A percentile compares a stretch with the other conserved stretches of the same genome.
phyloP scores from a whole-genome alignment of 2,888 invertebrate genomes.

The Acanthosepion lycidas region DNA sequence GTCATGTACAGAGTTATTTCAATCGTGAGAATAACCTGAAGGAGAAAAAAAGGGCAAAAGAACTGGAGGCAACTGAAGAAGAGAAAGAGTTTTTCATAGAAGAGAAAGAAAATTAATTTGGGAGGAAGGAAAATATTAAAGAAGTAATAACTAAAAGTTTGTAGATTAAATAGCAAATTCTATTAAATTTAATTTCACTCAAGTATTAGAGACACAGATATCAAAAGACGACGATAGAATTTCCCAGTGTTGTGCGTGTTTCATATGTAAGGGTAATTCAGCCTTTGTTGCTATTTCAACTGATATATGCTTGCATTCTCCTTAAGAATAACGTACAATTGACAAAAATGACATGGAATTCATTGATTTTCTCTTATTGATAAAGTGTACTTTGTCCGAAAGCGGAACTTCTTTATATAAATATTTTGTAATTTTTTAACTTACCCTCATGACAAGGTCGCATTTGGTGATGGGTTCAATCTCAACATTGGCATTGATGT shows the following conservation, averaged over 20 bases:
- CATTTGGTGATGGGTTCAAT: conserved; percentile 75
- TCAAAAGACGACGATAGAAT: not conserved
- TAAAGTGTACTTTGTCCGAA: not conserved
- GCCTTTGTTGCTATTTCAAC: not conserved
- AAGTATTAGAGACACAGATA: not conserved
- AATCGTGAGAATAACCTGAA: not conserved
- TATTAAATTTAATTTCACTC: not conserved
- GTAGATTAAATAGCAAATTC: not conserved
- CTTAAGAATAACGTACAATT: not conserved
- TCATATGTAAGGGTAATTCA: not conserved
- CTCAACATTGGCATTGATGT: conserved; percentile 73
- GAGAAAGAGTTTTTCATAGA: not conserved
- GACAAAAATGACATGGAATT: not conserved
- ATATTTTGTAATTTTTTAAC: conserved; percentile 37
- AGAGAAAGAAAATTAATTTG: too few relatives aligned
- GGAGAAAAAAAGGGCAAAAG: not conserved
- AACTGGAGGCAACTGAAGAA: not conserved
- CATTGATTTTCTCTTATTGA: not conserved
- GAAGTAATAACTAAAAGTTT: not conserved
- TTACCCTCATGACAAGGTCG: conserved; percentile 75
- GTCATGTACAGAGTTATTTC: not conserved
- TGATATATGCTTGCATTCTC: not conserved
- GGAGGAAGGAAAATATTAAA: not conserved
- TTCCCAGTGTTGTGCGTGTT: not conserved
- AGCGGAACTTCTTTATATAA: not conserved